A percentile compares a stretch with the other conserved stretches of the same genome.
These are phyloP conservation scores for Araneus ventricosus DNA, from an alignment of 1,140 invertebrate species.

Conservation along the genomic window DNA sequence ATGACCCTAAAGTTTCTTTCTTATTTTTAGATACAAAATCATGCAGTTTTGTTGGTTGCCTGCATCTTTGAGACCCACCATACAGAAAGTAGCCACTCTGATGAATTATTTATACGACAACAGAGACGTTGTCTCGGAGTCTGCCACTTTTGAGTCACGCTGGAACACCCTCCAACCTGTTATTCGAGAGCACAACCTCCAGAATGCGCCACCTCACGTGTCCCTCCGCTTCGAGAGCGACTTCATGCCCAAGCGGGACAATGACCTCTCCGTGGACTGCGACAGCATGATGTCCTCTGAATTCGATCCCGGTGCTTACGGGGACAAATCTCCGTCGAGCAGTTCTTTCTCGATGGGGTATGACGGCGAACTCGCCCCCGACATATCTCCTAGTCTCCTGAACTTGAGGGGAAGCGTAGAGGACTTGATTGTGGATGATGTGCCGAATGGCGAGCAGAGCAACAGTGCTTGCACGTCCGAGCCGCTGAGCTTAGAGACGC, in stretches of 20 bases:
- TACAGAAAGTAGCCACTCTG: slow-evolving; percentile 81
- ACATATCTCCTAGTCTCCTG: slow-evolving; percentile 82
- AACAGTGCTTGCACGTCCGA: slow-evolving; percentile 46
- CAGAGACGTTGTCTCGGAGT: slow-evolving; percentile 52
- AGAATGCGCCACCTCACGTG: background rate
- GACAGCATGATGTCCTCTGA: slow-evolving; percentile 62
- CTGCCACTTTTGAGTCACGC: slow-evolving; percentile 76
- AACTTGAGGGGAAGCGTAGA: slow-evolving; percentile 82
- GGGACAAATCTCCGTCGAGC: slow-evolving; percentile 71
- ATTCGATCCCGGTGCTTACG: slow-evolving; percentile 44
- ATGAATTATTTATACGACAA: slow-evolving; percentile 81
- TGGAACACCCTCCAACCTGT: slow-evolving; percentile 76
- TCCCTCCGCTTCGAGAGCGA: slow-evolving; percentile 73
- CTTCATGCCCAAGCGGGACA: slow-evolving; percentile 53
- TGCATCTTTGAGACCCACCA: slow-evolving; percentile 79
- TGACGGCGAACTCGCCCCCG: slow-evolving; percentile 44
- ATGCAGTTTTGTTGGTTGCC: slow-evolving; percentile 86
- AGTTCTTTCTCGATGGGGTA: slow-evolving; percentile 52
- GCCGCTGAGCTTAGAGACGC: slow-evolving; percentile 37
- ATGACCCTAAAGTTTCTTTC: slow-evolving; percentile 40
- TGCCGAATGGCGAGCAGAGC: background rate
- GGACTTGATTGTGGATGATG: slow-evolving; percentile 43
- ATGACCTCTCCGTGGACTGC: slow-evolving; percentile 28
- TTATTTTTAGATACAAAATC: slow-evolving; percentile 83
- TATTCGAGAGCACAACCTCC: slow-evolving; percentile 60